Evolutionary conservation across 1,140 invertebrate species (phyloP), one percentile per base, ranked within the genome.

Genomic region (Zaprionus nigranus): DNA sequence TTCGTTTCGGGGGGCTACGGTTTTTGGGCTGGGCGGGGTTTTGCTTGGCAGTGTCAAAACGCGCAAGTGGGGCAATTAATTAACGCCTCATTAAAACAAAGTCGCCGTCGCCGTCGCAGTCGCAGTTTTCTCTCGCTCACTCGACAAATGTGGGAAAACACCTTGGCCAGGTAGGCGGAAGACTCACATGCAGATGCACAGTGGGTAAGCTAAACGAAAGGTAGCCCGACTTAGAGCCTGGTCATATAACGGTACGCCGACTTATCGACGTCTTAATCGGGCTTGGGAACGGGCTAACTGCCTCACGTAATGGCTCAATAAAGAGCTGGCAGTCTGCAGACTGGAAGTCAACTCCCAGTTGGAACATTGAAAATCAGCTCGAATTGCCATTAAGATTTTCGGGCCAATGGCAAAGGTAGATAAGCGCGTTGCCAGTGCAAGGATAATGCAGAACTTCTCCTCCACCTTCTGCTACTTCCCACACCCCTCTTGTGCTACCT

Each of bases 351-450:
- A 92, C 81, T 92, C 91, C 91, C 91, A 82, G 77, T 78, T 81
- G 91, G 87, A 87, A 92, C 91, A 92, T 92, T 92, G 84, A 88
- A 87, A 88, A 88, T 88, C 84, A 88, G 81, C 84, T 88, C 85
- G 75, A 88, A 90, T 81, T 88, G 85, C 84, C 84, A 88, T 90
- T 88, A 81, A 84, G 85, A 84, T 78, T 84, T 90, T 73, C 75
- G 77, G 66, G 40, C 38, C 62, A 71, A 40, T 56, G 60, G 28
- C 51, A 58, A 78, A 78, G 69, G 83, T 87, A 86, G 83, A 87
- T 87, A 85, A 81, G 68, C 59, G 20, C 15, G 28, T 46, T 65
- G 69, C 59, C 67, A 74, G 15, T 49, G 72, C 30, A 58, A 64
- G 80, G 67, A 80, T 81, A 86, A 86, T 86, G 82, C 80, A 83